phyloP scores from a whole-genome alignment of 1,140 invertebrate genomes.

The Oedothorax gibbosus region DNA sequence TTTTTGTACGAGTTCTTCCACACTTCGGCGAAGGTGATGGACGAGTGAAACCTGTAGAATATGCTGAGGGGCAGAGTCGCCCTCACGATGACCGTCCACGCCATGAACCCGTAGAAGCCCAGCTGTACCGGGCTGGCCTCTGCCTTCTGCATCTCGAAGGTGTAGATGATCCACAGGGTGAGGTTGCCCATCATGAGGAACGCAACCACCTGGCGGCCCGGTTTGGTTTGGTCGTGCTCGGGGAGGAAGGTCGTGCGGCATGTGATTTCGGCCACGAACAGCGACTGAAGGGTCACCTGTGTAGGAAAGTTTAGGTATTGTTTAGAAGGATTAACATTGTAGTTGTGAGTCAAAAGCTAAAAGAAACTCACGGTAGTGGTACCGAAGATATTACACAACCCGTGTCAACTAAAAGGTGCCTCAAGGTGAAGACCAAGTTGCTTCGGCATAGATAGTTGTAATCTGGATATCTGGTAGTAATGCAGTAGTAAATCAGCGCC shows the following conservation, averaged over 20 bases:
- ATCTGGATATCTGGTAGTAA: no score
- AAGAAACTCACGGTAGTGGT: no score
- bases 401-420: no score
- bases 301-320: no score
- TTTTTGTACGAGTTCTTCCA: slow-evolving; percentile 97
- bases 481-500: no score
- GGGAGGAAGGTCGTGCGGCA: slow-evolving; percentile 88
- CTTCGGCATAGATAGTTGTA: no score
- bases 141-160: slow-evolving; percentile 95
- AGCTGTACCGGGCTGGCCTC: slow-evolving; percentile 90
- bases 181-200: slow-evolving; percentile 95
- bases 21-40: slow-evolving; percentile 95
- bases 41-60: slow-evolving; percentile 92
- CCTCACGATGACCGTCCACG: slow-evolving; percentile 94
- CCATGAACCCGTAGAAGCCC: slow-evolving; percentile 92
- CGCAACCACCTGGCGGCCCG: slow-evolving; percentile 93
- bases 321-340: no score
- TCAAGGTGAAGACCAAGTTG: no score
- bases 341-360: no score
- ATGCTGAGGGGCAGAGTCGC: slow-evolving; percentile 94
- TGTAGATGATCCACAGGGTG: slow-evolving; percentile 95
- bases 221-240: slow-evolving; percentile 92
- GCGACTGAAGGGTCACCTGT: slow-evolving; percentile 83
- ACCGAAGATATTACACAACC: no score
- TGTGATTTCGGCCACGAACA: slow-evolving; percentile 95